A percentile compares a stretch with the other conserved stretches of the same genome.
These are phyloP conservation scores for Conomelus anceps DNA, from an alignment of 2,888 invertebrate genomes.

Conservation along the genomic window DNA sequence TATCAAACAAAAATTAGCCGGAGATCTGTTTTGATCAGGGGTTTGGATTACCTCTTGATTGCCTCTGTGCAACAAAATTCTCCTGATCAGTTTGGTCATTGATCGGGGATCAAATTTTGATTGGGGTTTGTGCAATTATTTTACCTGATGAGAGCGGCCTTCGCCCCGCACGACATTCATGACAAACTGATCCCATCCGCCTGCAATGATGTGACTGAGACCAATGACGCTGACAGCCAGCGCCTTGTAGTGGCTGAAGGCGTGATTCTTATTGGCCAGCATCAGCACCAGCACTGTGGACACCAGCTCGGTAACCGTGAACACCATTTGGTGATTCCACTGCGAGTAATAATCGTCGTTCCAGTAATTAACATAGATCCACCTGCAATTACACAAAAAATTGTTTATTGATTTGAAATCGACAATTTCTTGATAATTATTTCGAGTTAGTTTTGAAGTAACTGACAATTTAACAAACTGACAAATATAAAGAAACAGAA, in stretches of 20 bases:
- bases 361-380: constrained; percentile 63
- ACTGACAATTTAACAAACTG: too few species aligned
- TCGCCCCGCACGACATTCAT: constrained; percentile 56
- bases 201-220: constrained; percentile 53
- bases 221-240: constrained; percentile 54
- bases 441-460: too few species aligned
- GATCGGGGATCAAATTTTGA: too few species aligned
- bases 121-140: too few species aligned
- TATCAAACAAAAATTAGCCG: too few species aligned
- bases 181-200: constrained; percentile 59
- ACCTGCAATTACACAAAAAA: constrained; percentile 40
- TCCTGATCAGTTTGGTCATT: too few species aligned
- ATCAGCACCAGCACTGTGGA: constrained; percentile 54
- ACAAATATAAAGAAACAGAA: too few species aligned
- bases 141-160: constrained; percentile 59
- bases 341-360: constrained; percentile 63
- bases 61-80: too few species aligned
- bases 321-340: constrained; percentile 62
- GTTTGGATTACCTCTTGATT: neutral
- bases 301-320: constrained; percentile 54
- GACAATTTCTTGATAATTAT: too few species aligned
- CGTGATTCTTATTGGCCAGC: constrained; percentile 48
- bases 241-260: constrained; percentile 50
- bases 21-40: too few species aligned
- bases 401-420: too few species aligned